Evolutionary conservation across 2,113 vertebrate genomes (phyloP), one percentile per base, ranked within the genome.

Genomic region (Rhea americana): DNA sequence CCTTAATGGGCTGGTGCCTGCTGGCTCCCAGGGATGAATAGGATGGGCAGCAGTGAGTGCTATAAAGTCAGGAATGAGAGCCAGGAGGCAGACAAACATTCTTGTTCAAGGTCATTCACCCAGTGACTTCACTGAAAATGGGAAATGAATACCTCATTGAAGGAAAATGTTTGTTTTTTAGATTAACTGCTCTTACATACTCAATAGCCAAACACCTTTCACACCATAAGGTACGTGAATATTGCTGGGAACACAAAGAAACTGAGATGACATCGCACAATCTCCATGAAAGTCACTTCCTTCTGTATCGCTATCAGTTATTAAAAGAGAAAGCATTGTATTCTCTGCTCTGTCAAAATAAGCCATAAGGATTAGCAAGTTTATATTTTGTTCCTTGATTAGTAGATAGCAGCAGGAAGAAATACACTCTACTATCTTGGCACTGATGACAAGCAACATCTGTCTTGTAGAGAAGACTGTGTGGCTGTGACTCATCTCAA

Each of bases 91-190:
- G 74, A 45, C 20, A 91, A 74, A 73, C 25, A 32, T 78, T 3
- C n/a, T 84, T 75, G 50, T 84, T 92, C n/a, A 67, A 59, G 93
- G 81, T 39, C 20, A 71, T 84, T 89, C 37, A 75, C 84, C 51
- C 47, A 37, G 18, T 55, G 43, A 72, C 83, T 93, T 89, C 47
- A 92, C 28, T 87, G 62, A 55, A 86, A 90, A 20, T 45, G 13
- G 55, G 65, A 93, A 90, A 85, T 50, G 0, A 76, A 86, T 71
- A 90, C 86, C 37, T 84, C 56, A 72, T 63, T 67, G 51, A 79
- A 82, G 51, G 86, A 89, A 91, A 89, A 78, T 41, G 32, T 78
- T 93, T 89, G 55, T 41, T n/a, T 95, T 93, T 92, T 81, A 93
- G 65, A 43, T 76, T 82, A 72, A 81, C 71, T 58, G 70, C 39